Conservation (phyloP, 2,113 vertebrate species). For the Pteropus alecto region DNA sequence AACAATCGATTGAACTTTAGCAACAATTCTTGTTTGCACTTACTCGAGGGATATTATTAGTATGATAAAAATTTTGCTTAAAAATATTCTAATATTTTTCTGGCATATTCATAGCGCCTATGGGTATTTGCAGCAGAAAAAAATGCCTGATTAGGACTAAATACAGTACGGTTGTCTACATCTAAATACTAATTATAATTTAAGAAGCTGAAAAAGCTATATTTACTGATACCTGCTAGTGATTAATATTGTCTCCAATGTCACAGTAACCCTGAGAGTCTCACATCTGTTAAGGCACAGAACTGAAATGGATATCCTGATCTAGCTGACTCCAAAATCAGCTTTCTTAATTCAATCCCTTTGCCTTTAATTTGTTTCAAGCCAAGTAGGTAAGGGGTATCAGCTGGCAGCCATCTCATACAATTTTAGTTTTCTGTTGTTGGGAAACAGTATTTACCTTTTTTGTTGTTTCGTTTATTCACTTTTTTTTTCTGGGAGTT, state of each 20-base stretch:
- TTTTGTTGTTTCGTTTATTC: not conserved
- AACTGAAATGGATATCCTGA: not conserved
- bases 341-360: not conserved
- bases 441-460: not conserved
- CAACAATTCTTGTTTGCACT: not conserved
- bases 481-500: not conserved
- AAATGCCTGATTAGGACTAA: slow-evolving; percentile 10
- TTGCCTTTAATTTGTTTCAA: not conserved
- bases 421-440: not conserved
- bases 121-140: not conserved
- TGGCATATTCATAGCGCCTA: not conserved
- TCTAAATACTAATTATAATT: not conserved
- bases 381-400: not conserved
- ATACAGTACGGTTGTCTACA: not conserved
- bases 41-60: not conserved
- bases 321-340: not conserved
- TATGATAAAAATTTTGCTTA: slow-evolving; percentile 11
- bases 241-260: not conserved
- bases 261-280: not conserved
- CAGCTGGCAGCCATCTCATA: not conserved
- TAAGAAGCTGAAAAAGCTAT: not conserved
- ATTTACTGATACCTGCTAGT: not conserved
- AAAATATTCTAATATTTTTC: slow-evolving; percentile 25
- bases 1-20: not conserved
- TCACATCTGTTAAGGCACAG: not conserved